Evolutionary conservation across 2,113 vertebrate species (phyloP).

Genomic region (Vidua chalybeata): DNA sequence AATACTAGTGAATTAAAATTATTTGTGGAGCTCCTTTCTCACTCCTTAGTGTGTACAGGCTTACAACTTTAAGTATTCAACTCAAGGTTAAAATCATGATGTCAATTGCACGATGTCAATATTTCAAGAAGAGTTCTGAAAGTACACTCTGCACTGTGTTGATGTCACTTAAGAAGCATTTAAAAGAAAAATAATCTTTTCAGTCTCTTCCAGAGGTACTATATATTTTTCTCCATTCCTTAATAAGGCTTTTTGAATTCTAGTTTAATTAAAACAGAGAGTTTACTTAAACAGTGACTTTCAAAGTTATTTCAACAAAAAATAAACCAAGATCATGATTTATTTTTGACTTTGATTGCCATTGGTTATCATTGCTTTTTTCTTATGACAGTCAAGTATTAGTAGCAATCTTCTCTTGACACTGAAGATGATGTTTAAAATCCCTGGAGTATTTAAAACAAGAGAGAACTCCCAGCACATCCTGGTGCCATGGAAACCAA

Average conservation of each 20-base stretch:
- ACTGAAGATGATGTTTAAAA: background rate
- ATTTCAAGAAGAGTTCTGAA: slow-evolving; percentile 31
- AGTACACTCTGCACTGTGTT: background rate
- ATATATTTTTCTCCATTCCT: background rate
- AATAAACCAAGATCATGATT: slow-evolving; percentile 31
- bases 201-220: background rate
- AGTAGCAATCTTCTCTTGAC: background rate
- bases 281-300: slow-evolving; percentile 24
- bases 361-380: background rate
- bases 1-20: background rate
- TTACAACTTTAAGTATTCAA: background rate
- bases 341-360: slow-evolving; percentile 4
- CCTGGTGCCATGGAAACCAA: slow-evolving; percentile 19
- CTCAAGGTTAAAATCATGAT: slow-evolving; percentile 27
- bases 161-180: slow-evolving; percentile 5
- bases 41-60: background rate
- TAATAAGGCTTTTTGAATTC: background rate
- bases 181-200: slow-evolving; percentile 24
- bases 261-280: slow-evolving; percentile 23
- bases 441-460: slow-evolving; percentile 10
- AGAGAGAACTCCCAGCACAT: background rate
- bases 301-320: slow-evolving; percentile 55
- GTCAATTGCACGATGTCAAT: background rate
- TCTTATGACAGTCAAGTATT: slow-evolving; percentile 9
- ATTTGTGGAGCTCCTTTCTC: background rate